Evolutionary conservation across 2,888 invertebrate genomes (phyloP).

Genomic region (Orthonevra nobilis): DNA sequence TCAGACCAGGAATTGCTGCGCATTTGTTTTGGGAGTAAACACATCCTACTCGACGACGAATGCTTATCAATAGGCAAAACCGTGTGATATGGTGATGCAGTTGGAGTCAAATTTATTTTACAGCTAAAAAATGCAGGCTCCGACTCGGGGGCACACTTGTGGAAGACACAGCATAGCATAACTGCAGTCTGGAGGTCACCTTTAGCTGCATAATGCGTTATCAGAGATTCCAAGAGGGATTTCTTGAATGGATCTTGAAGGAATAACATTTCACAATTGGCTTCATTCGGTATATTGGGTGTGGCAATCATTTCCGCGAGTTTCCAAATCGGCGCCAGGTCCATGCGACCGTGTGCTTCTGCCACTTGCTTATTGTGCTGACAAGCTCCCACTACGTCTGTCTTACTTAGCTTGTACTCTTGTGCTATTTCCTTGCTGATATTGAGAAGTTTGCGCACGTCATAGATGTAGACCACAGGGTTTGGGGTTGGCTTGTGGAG

Average conservation of each 20-base stretch:
- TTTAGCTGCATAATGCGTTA: conserved; percentile 89
- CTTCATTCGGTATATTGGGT: conserved; percentile 80
- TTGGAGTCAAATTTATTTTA: conserved; percentile 81
- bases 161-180: conserved; percentile 94
- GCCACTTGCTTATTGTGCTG: conserved; percentile 90
- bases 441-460: conserved; percentile 84
- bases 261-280: conserved; percentile 84
- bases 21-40: conserved; percentile 85
- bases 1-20: conserved; percentile 94
- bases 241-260: conserved; percentile 93
- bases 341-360: conserved; percentile 87
- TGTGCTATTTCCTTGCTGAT: conserved; percentile 90
- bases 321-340: conserved; percentile 93
- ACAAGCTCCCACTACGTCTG: conserved; percentile 85
- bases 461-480: conserved; percentile 78
- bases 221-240: conserved; percentile 90
- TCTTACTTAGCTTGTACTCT: conserved; percentile 85
- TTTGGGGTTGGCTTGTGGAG: conserved; percentile 75
- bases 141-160: conserved; percentile 82
- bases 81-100: conserved; percentile 92
- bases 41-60: conserved; percentile 84
- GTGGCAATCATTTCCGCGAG: conserved; percentile 87
- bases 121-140: conserved; percentile 27
- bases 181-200: conserved; percentile 96
- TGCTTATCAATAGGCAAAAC: conserved; percentile 90